Percentiles rank a stretch among this genome's conserved stretches.
phyloP scores from a whole-genome alignment of 2,888 invertebrate species.

The Hyalella azteca region DNA sequence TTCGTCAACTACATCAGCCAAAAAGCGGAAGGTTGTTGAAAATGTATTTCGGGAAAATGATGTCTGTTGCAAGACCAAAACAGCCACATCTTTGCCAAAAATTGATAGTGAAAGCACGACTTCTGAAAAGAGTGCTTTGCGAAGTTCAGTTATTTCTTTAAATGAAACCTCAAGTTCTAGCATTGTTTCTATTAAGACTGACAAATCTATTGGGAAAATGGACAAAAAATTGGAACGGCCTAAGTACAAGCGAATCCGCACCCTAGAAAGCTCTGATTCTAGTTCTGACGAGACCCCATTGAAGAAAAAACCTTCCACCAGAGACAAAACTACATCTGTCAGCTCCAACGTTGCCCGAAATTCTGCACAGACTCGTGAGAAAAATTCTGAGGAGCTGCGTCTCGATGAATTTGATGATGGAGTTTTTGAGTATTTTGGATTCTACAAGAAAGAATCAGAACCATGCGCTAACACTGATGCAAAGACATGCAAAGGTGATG shows the following conservation, averaged over 20 bases:
- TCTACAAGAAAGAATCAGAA: neutral
- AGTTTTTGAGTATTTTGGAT: conserved; percentile 21
- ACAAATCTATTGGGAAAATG: too few relatives aligned
- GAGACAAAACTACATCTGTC: neutral
- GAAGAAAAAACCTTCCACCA: neutral
- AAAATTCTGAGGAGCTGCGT: conserved; percentile 28
- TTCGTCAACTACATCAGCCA: neutral
- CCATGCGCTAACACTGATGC: neutral
- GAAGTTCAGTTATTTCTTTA: neutral
- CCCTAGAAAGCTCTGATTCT: neutral
- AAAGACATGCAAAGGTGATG: neutral
- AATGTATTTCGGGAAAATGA: too few relatives aligned
- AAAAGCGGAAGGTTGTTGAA: neutral
- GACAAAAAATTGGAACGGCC: neutral
- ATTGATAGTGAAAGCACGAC: neutral
- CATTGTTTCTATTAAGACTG: too few relatives aligned
- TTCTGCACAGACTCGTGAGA: neutral
- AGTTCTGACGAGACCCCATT: neutral
- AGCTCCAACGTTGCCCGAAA: neutral
- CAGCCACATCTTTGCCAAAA: too few relatives aligned
- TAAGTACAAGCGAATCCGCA: neutral
- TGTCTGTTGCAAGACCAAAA: too few relatives aligned
- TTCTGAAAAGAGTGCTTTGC: neutral
- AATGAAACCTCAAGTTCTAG: too few relatives aligned
- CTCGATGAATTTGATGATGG: conserved; percentile 18